Evolutionary conservation across 2,888 invertebrate genomes (phyloP), one percentile per base, ranked within the genome.

Genomic region (Dynastes hyllus): DNA sequence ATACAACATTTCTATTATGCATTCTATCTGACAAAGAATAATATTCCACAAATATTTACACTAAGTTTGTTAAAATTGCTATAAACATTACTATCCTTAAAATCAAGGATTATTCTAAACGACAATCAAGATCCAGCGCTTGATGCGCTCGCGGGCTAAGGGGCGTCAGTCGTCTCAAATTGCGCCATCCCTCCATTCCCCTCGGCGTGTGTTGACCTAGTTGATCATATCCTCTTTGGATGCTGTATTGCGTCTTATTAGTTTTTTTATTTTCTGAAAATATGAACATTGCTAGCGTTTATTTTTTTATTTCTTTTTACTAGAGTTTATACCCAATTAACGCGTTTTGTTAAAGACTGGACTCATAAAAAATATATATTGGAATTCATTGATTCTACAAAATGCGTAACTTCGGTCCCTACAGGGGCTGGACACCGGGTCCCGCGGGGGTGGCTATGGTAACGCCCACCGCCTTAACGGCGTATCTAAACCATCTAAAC

Each of bases 391-490:
- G 73, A 75, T 61, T 27, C 45, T 40, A 61, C 27, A 61, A 55
- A 29, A 40, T 61, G 61, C 73, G 61, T 75, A 75, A 73, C 66
- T 75, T 79, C 53, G 79, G 77, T 79, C 70, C 80, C 77, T 77
- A 83, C 86, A 86, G 87, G 87, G 87, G 87, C 87, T 85, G 87
- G 84, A 84, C 84, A 83, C 81, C 79, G 81, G 81, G 83, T 86
- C 83, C 83, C 86, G 86, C 87, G 87, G 86, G 88, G 87, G 88
- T 88, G 88, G 85, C 86, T 84, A 84, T 85, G 87, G 88, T 88
- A 87, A 88, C 88, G 88, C 88, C 88, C 87, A 88, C 88, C 86
- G 86, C 87, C 86, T 86, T 85, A 85, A 83, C 81, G 84, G 81
- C 83, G 66, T 81, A 84, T 82, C 83, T 84, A 82, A 77, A 63